Evolutionary conservation across 2,888 invertebrate species (phyloP).

Genomic region (Philereme transversata): DNA sequence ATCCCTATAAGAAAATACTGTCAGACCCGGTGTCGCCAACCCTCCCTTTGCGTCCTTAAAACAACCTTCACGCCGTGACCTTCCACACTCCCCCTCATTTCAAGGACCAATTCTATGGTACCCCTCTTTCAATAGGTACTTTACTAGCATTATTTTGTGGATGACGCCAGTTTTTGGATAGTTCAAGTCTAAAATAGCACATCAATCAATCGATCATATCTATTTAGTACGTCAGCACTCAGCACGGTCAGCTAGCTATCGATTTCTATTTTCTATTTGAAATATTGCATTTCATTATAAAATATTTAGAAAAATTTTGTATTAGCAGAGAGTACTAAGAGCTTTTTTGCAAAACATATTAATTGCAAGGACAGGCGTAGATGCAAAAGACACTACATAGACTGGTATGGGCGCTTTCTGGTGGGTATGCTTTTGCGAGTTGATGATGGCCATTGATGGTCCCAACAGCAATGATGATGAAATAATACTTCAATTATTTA

Average conservation of each 20-base stretch:
- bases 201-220: background rate
- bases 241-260: background rate
- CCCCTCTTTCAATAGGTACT: background rate
- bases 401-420: too few species aligned
- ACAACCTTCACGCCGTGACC: conserved; percentile 51
- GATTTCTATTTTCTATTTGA: too few species aligned
- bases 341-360: too few species aligned
- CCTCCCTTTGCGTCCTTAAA: conserved; percentile 51
- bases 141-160: background rate
- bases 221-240: background rate
- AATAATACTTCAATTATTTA: too few species aligned
- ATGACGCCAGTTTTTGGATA: background rate
- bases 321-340: too few species aligned
- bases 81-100: conserved; percentile 25
- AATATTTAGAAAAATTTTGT: too few species aligned
- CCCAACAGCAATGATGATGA: too few species aligned
- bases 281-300: too few species aligned
- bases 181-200: conserved; percentile 12
- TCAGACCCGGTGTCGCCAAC: conserved; percentile 49
- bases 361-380: too few species aligned
- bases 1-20: conserved; percentile 40
- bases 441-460: too few species aligned
- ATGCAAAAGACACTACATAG: too few species aligned
- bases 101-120: conserved; percentile 1
- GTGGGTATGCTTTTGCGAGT: too few species aligned